Base-by-base conservation (phyloP, 2,113 vertebrate genomes). In the Megatriorchis doriae region DNA sequence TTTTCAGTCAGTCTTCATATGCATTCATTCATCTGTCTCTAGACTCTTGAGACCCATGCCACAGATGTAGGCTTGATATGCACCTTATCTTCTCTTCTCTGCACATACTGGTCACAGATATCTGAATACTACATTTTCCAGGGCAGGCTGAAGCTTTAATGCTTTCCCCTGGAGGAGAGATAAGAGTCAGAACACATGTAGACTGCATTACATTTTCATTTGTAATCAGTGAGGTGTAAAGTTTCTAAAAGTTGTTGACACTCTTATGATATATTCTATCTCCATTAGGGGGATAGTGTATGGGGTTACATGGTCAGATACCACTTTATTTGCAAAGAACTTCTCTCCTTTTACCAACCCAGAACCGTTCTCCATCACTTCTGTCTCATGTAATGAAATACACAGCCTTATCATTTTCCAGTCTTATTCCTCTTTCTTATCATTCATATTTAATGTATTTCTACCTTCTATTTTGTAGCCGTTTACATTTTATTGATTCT, bases 371-470 rank as follows among this genome's bases (percentile, higher is more conserved):
- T 82, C 29, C 26, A 38, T 88, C 29, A 21, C 62, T 91, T 85
- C 66, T 86, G 29, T 81, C 80, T 88, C 32, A 9, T 38, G n/a
- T 62, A 77, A 80, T 70, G 74, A 90, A 90, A 87, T 87, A 75
- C 50, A 65, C 15, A 87, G 43, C n/a, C n/a, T 83, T 62, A 61
- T n/a, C 16, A 0, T 68, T 83, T 66, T 66, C 36, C 68, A 81
- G 40, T 79, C 78, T 95, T 84, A 82, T 63, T 93, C 79, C 63
- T 67, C 65, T 82, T 77, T 78, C 80, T 96, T 74, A 63, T 94
- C 58, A 88, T 91, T 91, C 70, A 88, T 92, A 93, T 95, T 97
- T 97, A 96, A 97, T 81, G 82, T 58, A 66, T 87, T 74, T 70
- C 78, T 89, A 81, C 47, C 56, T 55, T 94, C 81, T 89, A 5